Base-by-base conservation (phyloP, 2,113 vertebrate genomes). In the Rhodinocichla rosea region DNA sequence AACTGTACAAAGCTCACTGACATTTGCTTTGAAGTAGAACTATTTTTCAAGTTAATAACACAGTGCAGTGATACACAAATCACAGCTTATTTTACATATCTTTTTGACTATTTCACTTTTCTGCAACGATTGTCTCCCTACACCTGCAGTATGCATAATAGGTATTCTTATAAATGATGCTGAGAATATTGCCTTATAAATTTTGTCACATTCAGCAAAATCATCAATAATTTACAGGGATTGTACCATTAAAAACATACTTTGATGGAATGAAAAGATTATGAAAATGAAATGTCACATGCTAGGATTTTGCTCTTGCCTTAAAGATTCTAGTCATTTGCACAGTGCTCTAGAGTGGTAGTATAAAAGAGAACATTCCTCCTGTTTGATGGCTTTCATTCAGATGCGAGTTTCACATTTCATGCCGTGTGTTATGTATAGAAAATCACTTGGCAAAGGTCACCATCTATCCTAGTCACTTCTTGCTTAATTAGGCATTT, bases 121-220 rank as follows among this genome's bases (percentile, higher is more conserved):
- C 49, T 57, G 20, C 27, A 73, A 68, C 2, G 18, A 80, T 75
- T 90, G 28, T 76, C 40, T 92, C 56, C 62, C 26, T 76, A 44
- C 89, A 96, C 91, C 78, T 92, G 35, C 32, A 83, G 42, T 85
- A 64, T 81, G 84, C 50, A 33, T 83, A 93, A 96, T 26, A 73
- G 49, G 17, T 85, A 79, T 55, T 83, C 89, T 90, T 91, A 94
- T 92, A 96, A 96, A 81, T 67, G 85, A 85, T 91, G 76, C 39
- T 65, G 90, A 92, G 76, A 59, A 75, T 94, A 94, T 94, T 40
- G 32, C 77, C 62, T 74, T 92, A 94, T 83, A 70, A 59, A 90
- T 96, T 87, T 85, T 94, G 77, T 94, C 93, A 91, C 47, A 67
- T 79, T 95, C 77, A 94, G 85, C 67, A 91, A 95, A 93, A 95